A percentile compares a stretch with the other conserved stretches of the same genome.
Evolutionary conservation across 2,888 invertebrate genomes (phyloP).

Genomic region (Lottia scabra): DNA sequence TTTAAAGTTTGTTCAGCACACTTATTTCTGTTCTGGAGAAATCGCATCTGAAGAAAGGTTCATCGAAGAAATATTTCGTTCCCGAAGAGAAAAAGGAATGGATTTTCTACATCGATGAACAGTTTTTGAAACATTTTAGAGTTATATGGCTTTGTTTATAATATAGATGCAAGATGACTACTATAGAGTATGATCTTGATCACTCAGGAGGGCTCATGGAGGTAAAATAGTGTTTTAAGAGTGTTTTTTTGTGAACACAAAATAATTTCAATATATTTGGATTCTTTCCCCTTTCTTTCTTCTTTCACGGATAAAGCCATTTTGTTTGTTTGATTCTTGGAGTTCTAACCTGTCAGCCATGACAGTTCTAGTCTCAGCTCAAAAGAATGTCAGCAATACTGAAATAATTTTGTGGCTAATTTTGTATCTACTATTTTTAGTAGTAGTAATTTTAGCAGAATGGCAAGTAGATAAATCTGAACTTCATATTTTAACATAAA

Average conservation of each 20-base stretch:
- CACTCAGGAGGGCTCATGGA: constrained; percentile 88
- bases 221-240: constrained; percentile 74
- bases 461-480: too few relatives aligned
- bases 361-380: background rate
- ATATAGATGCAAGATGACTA: constrained; percentile 71
- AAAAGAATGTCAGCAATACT: too few relatives aligned
- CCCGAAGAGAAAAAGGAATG: background rate
- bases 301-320: too few relatives aligned
- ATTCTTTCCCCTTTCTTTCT: background rate
- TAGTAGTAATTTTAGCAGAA: background rate
- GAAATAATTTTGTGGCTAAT: too few relatives aligned
- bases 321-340: background rate
- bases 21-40: background rate
- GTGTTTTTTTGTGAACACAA: too few relatives aligned
- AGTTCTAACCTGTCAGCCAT: background rate
- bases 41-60: background rate
- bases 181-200: constrained; percentile 82
- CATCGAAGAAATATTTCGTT: background rate
- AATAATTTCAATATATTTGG: too few relatives aligned
- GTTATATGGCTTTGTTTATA: background rate
- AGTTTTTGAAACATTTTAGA: background rate
- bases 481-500: too few relatives aligned
- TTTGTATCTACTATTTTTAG: background rate
- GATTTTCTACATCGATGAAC: background rate
- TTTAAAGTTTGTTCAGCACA: background rate